These are phyloP conservation scores for Delia radicum DNA, from an alignment of 1,140 invertebrate species.

Conservation along the genomic window DNA sequence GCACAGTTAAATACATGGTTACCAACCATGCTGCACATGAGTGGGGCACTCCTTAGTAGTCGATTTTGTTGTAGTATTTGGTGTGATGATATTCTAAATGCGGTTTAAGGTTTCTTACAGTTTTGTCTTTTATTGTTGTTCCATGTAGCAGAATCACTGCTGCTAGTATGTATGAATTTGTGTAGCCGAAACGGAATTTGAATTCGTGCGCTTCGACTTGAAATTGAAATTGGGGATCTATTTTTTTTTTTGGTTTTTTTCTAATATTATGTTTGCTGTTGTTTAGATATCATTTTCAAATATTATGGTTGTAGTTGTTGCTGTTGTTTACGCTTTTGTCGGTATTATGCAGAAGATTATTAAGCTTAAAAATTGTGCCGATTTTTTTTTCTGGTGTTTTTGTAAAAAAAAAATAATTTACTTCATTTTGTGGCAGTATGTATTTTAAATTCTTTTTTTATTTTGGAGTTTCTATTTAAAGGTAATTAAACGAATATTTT, in stretches of 20 bases:
- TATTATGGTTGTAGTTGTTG: not conserved
- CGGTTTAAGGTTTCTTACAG: slow-evolving; percentile 5
- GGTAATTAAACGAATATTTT: slow-evolving; percentile 19
- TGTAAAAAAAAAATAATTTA: slow-evolving; percentile 9
- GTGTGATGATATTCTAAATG: slow-evolving; percentile 22
- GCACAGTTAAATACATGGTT: not conserved
- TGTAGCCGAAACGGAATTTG: slow-evolving; percentile 15
- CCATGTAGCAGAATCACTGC: slow-evolving; percentile 12
- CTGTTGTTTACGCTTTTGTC: slow-evolving; percentile 21
- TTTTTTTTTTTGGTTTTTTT: not conserved
- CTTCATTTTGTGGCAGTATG: not conserved
- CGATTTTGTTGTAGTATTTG: not conserved
- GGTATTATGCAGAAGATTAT: slow-evolving; percentile 18
- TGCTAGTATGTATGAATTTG: not conserved
- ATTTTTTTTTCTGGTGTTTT: not conserved
- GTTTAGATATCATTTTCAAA: slow-evolving; percentile 14
- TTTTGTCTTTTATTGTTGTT: not conserved
- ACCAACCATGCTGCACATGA: not conserved
- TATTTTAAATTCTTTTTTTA: not conserved
- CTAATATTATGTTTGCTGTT: not conserved
- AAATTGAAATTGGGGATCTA: slow-evolving; percentile 21
- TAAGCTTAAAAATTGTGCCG: slow-evolving; percentile 18
- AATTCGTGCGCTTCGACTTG: slow-evolving; percentile 22
- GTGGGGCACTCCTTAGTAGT: slow-evolving; percentile 19
- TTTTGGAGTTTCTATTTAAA: slow-evolving; percentile 1